These are phyloP conservation scores for Leptonema lineaticorne DNA, from an alignment of 1,140 invertebrate species.

Conservation along the genomic window DNA sequence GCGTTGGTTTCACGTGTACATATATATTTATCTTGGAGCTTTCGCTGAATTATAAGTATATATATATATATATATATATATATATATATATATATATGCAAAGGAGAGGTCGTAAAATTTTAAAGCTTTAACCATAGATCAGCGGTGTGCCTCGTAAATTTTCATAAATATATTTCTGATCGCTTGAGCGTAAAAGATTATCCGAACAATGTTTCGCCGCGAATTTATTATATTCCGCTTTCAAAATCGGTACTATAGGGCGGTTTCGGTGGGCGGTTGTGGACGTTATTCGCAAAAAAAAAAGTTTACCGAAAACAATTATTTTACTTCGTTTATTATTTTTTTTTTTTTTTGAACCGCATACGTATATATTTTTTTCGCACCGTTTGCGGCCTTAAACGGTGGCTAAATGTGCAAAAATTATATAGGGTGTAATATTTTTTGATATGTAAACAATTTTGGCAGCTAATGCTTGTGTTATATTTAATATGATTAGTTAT, in stretches of 20 bases:
- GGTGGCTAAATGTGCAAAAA: constrained; percentile 4
- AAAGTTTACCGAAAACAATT: constrained; percentile 9
- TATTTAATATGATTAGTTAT: no score
- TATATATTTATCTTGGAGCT: no score
- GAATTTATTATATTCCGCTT: constrained; percentile 3
- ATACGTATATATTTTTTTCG: background rate
- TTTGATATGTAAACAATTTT: background rate
- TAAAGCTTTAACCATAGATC: constrained; percentile 4
- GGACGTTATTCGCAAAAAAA: no score
- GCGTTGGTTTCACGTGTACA: no score
- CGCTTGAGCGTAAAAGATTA: constrained; percentile 14
- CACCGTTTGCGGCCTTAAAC: background rate
- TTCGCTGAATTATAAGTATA: no score
- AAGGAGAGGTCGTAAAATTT: no score
- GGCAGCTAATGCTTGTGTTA: no score
- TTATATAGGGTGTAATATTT: background rate
- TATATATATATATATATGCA: no score
- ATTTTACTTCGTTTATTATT: background rate
- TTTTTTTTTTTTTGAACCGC: no score
- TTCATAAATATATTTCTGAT: constrained; percentile 9
- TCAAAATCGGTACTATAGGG: background rate
- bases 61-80: no score
- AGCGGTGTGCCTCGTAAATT: constrained; percentile 8
- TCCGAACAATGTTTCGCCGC: constrained; percentile 6
- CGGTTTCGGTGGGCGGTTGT: no score